Base-by-base conservation (phyloP, 2,888 invertebrate species). In the Trichopria drosophilae region DNA sequence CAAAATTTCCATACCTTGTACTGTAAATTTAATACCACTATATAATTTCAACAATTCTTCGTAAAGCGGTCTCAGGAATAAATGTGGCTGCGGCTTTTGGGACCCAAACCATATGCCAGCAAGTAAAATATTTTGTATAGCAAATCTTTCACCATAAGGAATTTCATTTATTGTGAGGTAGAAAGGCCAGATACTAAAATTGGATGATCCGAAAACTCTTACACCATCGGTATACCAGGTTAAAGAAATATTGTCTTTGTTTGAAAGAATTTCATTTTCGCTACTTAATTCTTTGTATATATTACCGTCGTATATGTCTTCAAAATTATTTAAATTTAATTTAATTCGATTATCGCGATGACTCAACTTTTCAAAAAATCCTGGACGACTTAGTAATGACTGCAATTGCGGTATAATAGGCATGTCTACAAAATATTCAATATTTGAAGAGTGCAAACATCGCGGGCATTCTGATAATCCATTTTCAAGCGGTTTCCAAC, bases 151-250 rank as follows among this genome's bases (percentile, higher is more conserved):
- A 6, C 24, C 23, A 31, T 47, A 55, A 20, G 50, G 50, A 19
- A 58, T 32, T 34, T 56, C 58, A 16, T 56, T 51, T 15, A 56
- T 51, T 15, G 53, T 41, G 18, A 53, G 23, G 44, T 35, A 58
- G 15, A 58, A 37, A 13, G 53, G 55, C 55, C 55, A 58, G 12
- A 55, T 45, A 36, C 31, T 42, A 23, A 18, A 51, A 35, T 56
- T 55, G n/a, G 41, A 42, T 6, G 55, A 58, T 46, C 36, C 42
- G 29, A 50, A 55, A 15, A 57, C 37, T 39, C 42, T 45, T 20
- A 55, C 45, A 3, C 53, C 56, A 51, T 55, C 61, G 20, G 51
- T 37, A 31, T 55, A 55, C 57, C 57, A 58, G 2, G 36, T 55
- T 19, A 56, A 52, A 10, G 55, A 55, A 20, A 60, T 53, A 47